Base-by-base conservation (phyloP, 2,797 vertebrate species). In the Streptopelia turtur region DNA sequence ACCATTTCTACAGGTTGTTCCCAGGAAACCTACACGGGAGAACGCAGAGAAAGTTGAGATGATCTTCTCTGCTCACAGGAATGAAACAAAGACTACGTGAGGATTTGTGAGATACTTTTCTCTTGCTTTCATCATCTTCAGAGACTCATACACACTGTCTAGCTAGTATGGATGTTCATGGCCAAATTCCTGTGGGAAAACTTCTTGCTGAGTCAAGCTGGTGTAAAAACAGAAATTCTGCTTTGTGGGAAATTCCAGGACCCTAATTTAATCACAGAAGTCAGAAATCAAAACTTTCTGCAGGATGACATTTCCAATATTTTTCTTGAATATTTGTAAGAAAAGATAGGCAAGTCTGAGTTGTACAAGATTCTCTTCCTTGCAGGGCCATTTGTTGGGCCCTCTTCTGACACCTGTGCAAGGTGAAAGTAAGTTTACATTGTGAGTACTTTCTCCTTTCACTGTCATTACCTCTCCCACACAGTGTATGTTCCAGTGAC, bases 121-220 rank as follows among this genome's bases (percentile, higher is more conserved):
- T 77, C 25, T 92, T 83, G 60, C 30, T 90, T 91, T 95, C 74
- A 84, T 64, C 49, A 52, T 92, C 77, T 79, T 82, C 68, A 57
- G 35, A 82, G 66, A 79, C 65, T 83, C 70, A 74, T 81, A 78
- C 37, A 56, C 74, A 82, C 66, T 79, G 16, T 80, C 56, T 68
- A 74, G 61, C 30, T 83, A 56, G 37, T 77, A 61, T 79, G 82
- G 89, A 69, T 80, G 37, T 27, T 90, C 35, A 71, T 75, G 75
- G 78, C 50, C 86, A 94, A 92, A 95, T 95, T 95, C 96, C 94
- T 95, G 93, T 85, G 91, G 95, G 74, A 84, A 68, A 81, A 92
- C 87, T 49, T 93, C 68, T 95, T 80, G 93, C 95, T 96, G 95
- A 96, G 94, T 96, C 93, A 96, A 94, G 80, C 74, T 82, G 56